Evolutionary conservation across 2,113 vertebrate species (phyloP).

Genomic region (Cariama cristata): DNA sequence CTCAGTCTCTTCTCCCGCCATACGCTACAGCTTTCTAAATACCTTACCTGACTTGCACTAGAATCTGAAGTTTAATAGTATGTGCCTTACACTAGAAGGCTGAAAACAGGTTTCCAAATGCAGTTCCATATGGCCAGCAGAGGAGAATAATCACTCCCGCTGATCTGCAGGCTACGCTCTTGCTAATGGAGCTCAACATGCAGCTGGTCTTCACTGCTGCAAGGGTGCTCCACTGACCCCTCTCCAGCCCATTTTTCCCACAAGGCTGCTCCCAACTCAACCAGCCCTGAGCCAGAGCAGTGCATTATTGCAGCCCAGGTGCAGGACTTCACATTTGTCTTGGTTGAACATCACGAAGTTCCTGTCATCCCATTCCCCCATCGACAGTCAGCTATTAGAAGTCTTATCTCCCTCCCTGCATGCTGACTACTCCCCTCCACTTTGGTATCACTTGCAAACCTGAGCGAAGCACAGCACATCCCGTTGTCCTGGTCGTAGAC

Average conservation of each 20-base stretch:
- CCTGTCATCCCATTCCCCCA: not conserved
- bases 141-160: not conserved
- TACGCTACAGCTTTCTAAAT: not conserved
- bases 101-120: not conserved
- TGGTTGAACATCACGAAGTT: not conserved
- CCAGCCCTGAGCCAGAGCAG: rapidly evolving
- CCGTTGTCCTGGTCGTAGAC: not conserved
- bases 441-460: not conserved
- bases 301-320: not conserved
- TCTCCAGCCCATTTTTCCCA: not conserved
- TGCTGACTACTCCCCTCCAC: not conserved
- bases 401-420: not conserved
- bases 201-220: not conserved
- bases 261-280: not conserved
- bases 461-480: not conserved
- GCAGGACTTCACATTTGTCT: not conserved
- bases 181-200: not conserved
- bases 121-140: not conserved
- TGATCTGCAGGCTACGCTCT: not conserved
- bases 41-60: not conserved
- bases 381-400: not conserved
- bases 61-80: not conserved
- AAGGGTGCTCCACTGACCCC: not conserved
- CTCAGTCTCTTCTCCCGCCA: not conserved
- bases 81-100: not conserved